Conservation (phyloP, 2,113 vertebrate genomes). For the Terrapene triunguis region DNA sequence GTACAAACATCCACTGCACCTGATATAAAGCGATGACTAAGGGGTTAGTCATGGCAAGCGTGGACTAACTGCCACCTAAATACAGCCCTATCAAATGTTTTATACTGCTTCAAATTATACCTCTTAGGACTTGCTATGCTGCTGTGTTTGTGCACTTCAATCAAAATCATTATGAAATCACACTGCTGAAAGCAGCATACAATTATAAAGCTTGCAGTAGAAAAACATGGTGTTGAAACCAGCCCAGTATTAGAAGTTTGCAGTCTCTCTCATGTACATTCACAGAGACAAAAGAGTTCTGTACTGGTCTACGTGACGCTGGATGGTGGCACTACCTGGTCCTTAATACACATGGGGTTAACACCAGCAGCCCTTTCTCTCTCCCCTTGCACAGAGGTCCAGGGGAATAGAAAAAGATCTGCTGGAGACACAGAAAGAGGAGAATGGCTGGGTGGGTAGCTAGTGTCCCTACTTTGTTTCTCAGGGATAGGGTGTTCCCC, state of each 20-base stretch:
- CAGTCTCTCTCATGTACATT: not conserved
- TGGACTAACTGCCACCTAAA: not conserved
- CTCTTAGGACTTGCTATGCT: not conserved
- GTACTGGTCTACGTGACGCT: not conserved
- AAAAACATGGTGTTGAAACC: not conserved
- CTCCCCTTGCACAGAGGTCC: conserved; percentile 29
- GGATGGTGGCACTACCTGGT: not conserved
- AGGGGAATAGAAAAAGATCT: not conserved
- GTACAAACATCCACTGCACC: not conserved
- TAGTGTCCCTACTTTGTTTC: not conserved
- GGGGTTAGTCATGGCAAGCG: not conserved
- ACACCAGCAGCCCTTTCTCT: not conserved
- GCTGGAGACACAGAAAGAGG: not conserved
- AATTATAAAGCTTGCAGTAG: not conserved
- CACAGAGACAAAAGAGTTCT: not conserved
- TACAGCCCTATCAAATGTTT: not conserved
- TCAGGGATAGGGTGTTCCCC: not conserved
- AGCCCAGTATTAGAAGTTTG: not conserved
- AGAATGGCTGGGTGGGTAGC: not conserved
- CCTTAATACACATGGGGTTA: not conserved
- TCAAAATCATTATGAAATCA: not conserved
- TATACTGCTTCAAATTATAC: not conserved
- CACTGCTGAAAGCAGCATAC: not conserved
- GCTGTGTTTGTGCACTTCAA: not conserved
- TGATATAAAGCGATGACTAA: not conserved